A percentile compares a stretch with the other conserved stretches of the same genome.
Evolutionary conservation across 2,113 vertebrate genomes (phyloP).

Genomic region (Argyrosomus japonicus): DNA sequence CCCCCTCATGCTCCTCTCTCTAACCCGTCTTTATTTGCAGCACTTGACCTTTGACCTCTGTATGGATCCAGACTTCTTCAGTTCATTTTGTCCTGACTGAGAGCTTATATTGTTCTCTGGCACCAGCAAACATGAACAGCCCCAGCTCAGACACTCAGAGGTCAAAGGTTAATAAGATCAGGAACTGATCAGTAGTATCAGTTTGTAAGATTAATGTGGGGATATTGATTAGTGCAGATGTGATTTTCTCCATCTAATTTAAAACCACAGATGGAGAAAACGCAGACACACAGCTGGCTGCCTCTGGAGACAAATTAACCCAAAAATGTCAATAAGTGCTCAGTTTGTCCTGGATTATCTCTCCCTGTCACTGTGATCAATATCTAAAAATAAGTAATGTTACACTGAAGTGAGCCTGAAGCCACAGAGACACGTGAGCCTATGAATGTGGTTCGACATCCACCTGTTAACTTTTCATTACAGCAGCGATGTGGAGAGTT

Average conservation of each 20-base stretch:
- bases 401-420: neutral
- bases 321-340: neutral
- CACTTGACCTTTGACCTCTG: conserved; percentile 43
- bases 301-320: conserved; percentile 5
- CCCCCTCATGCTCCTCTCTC: neutral
- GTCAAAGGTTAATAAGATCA: conserved; percentile 39
- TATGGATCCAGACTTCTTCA: conserved; percentile 29
- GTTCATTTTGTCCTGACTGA: conserved; percentile 5
- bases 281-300: neutral
- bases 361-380: neutral
- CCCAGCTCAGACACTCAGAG: neutral
- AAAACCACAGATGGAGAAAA: conserved; percentile 4
- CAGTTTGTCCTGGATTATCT: conserved; percentile 3
- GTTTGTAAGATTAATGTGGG: conserved; percentile 22
- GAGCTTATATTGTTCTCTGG: neutral
- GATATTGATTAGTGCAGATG: conserved; percentile 6
- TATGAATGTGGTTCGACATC: neutral
- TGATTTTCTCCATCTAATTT: neutral
- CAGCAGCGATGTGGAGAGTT: no score
- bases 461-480: neutral
- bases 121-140: neutral
- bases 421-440: neutral
- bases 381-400: neutral
- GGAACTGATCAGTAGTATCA: conserved; percentile 23
- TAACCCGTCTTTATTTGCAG: conserved; percentile 11